These are phyloP conservation scores for Habropoda laboriosa DNA, from an alignment of 1,140 invertebrate genomes.

Conservation along the genomic window DNA sequence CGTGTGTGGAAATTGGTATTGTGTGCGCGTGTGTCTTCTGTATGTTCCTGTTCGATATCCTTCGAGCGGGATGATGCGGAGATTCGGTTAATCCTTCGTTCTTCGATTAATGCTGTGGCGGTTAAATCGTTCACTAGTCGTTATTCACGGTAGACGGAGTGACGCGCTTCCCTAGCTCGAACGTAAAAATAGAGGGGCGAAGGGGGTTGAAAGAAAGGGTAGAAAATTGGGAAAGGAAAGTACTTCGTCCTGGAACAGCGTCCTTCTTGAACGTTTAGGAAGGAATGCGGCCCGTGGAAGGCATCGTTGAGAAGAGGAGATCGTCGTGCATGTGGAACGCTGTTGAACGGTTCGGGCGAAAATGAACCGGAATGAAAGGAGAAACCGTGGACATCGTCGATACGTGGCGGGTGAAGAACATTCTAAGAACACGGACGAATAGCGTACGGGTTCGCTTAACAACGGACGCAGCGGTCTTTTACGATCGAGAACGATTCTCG, in stretches of 20 bases:
- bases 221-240: background rate
- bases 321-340: background rate
- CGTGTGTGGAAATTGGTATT: background rate
- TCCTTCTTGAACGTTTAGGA: background rate
- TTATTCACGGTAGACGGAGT: conserved; percentile 67
- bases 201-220: background rate
- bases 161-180: conserved; percentile 61
- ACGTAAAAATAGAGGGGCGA: conserved; percentile 2
- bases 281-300: background rate
- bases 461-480: conserved; percentile 35
- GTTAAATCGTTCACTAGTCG: conserved; percentile 57
- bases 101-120: conserved; percentile 44
- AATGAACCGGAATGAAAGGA: background rate
- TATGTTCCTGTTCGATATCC: background rate
- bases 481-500: conserved; percentile 19
- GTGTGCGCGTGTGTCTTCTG: background rate
- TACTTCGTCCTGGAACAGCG: background rate
- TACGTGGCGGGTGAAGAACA: conserved; percentile 14
- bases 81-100: conserved; percentile 62
- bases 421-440: conserved; percentile 43
- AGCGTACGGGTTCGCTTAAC: conserved; percentile 40
- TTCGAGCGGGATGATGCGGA: conserved; percentile 62
- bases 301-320: background rate
- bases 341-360: background rate
- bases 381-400: background rate